Conservation (phyloP, 1,140 invertebrate species). For the Bombus impatiens region DNA sequence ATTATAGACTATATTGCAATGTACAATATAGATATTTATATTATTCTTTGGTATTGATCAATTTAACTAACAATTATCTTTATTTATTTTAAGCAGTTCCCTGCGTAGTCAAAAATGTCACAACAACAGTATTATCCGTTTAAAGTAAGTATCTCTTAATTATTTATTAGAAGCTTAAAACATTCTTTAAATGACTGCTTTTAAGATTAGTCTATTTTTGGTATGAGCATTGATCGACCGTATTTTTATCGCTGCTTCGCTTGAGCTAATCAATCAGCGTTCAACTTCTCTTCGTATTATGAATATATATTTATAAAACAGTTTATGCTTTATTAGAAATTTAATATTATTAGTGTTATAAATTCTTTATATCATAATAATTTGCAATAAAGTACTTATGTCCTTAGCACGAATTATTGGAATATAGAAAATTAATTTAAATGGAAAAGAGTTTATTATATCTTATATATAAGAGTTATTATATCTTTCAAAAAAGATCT, state of each 20-base stretch:
- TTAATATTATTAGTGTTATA: neutral
- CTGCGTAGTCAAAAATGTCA: conserved; percentile 65
- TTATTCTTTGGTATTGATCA: neutral
- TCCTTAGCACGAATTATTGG: neutral
- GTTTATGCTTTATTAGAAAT: neutral
- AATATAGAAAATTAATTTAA: neutral
- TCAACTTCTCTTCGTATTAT: neutral
- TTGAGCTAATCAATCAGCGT: conserved; percentile 22
- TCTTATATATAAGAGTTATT: too few relatives aligned
- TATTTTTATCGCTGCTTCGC: conserved; percentile 52
- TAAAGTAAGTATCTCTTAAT: conserved; percentile 70
- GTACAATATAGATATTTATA: neutral
- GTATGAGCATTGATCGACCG: conserved; percentile 36
- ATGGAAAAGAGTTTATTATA: too few relatives aligned
- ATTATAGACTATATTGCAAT: neutral
- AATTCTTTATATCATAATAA: neutral
- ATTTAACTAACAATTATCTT: neutral
- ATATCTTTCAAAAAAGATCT: too few relatives aligned
- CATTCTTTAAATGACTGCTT: conserved; percentile 5
- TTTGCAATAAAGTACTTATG: neutral
- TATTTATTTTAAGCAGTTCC: neutral
- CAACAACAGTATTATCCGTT: conserved; percentile 77
- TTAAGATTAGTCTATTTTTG: conserved; percentile 44
- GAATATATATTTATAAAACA: neutral
- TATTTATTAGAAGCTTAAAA: conserved; percentile 1